Base-by-base conservation (phyloP, 2,888 invertebrate genomes). In the Scaptodrosophila latifasciaeformis region DNA sequence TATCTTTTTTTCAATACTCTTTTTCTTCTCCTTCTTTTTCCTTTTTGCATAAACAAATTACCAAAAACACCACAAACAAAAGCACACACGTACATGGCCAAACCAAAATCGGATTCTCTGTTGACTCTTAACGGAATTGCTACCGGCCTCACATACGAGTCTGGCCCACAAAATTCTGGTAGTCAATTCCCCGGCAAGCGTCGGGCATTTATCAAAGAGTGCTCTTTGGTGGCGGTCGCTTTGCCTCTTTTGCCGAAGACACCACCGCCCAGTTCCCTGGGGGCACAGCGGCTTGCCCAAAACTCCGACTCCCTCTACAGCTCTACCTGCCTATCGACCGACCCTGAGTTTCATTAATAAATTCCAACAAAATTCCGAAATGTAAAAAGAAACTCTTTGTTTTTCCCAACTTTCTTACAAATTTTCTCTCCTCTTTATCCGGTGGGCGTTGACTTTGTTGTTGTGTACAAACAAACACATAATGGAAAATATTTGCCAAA, bases 291-390 rank as follows among this genome's bases (percentile, higher is more conserved):
- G 56, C 59, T 37, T 30, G 47, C 27, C 39, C 34, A 19, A 42
- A 56, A 57, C 37, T 60, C 54, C 59, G 27, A 50, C 34, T 27
- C 40, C 24, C 29, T 46, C 59, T 30, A 40, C 19, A 58, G n/a
- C n/a, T n/a, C n/a, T n/a, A n/a, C n/a, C n/a, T n/a, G n/a, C 53
- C 53, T 37, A 19, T 21, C 42, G 31, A 51, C n/a, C 43, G 50
- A 29, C 54, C 66, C 68, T 78, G 79, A 75, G 79, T 71, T 76
- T 79, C 81, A 76, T 76, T 76, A 76, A 76, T 76, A 76, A 76
- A 78, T 72, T 37, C 37, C 37, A 37, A 13, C 17, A 17, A 37
- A 37, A 37, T 37, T 13, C 9, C 37, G 9, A 35, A 24, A 24
- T 5, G 7, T 7, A 24, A 27, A 24, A 29, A 29, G 18, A 46